phyloP scores from a whole-genome alignment of 2,888 invertebrate genomes.

The Drosophila colorata region DNA sequence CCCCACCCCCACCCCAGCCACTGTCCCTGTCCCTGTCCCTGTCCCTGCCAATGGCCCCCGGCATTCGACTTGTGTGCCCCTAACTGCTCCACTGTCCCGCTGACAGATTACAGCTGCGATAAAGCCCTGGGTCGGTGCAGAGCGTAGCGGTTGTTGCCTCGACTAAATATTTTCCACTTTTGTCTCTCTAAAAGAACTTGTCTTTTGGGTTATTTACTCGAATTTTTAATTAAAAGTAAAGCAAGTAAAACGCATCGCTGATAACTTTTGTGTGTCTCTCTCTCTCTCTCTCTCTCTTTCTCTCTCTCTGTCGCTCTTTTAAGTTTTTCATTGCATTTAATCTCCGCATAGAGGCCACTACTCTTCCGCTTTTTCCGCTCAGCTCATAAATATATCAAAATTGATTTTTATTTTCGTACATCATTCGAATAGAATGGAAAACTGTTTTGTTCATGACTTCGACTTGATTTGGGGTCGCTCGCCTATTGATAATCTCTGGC shows the following conservation, averaged over 20 bases:
- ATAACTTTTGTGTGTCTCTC: constrained; percentile 43
- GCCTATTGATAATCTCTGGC: constrained; percentile 61
- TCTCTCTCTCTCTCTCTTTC: constrained; percentile 3
- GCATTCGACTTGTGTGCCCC: constrained; percentile 48
- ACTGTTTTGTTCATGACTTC: constrained; percentile 9
- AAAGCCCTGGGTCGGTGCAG: constrained; percentile 42
- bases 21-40: no score
- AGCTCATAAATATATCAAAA: constrained; percentile 73
- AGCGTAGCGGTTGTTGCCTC: background rate
- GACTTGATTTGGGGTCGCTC: constrained; percentile 51
- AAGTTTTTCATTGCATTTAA: constrained; percentile 41
- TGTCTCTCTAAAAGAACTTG: constrained; percentile 27
- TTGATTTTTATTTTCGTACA: constrained; percentile 55
- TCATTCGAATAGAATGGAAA: constrained; percentile 33
- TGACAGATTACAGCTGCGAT: constrained; percentile 81
- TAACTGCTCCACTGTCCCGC: constrained; percentile 47
- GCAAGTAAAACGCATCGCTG: constrained; percentile 51
- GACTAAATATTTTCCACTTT: constrained; percentile 34
- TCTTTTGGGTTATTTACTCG: constrained; percentile 27
- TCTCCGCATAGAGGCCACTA: constrained; percentile 15
- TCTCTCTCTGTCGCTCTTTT: constrained; percentile 9
- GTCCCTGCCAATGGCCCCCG: constrained; percentile 1
- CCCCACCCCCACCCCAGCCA: background rate
- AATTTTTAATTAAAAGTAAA: constrained; percentile 70
- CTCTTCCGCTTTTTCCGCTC: constrained; percentile 38